Evolutionary conservation across 2,888 invertebrate genomes (phyloP).

Genomic region (Acleris holmiana): DNA sequence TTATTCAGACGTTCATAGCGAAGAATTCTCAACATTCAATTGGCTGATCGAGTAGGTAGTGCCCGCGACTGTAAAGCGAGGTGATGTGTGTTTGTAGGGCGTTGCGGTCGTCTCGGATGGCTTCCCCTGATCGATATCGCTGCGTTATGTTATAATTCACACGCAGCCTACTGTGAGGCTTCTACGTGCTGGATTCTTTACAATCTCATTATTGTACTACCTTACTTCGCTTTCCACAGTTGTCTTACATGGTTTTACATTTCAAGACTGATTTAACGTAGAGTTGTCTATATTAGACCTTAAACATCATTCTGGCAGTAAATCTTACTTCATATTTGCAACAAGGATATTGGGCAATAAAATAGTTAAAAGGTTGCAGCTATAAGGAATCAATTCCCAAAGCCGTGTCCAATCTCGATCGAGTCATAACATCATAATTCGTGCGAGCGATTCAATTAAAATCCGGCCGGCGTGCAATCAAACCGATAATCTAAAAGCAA

Average conservation of each 20-base stretch:
- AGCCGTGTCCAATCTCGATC: constrained; percentile 8
- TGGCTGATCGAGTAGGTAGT: constrained; percentile 13
- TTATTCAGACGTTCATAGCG: not conserved
- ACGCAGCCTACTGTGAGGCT: constrained; percentile 31
- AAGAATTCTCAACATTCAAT: not conserved
- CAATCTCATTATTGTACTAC: constrained; percentile 34
- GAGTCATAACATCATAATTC: constrained; percentile 18
- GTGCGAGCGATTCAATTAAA: constrained; percentile 38
- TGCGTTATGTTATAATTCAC: constrained; percentile 22
- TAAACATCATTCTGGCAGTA: no score
- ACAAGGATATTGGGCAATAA: not conserved
- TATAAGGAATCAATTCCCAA: no score
- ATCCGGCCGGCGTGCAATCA: constrained; percentile 45
- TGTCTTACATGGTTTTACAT: constrained; percentile 9
- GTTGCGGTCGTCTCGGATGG: constrained; percentile 33
- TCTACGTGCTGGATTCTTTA: constrained; percentile 26
- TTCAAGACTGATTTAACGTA: no score
- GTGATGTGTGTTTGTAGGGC: constrained; percentile 30
- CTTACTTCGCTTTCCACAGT: constrained; percentile 6
- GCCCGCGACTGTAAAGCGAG: constrained; percentile 1
- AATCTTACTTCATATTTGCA: not conserved
- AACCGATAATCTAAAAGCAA: constrained; percentile 46
- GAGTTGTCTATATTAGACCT: no score
- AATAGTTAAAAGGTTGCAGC: no score
- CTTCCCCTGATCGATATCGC: constrained; percentile 35